phyloP scores from a whole-genome alignment of 2,888 invertebrate genomes.

The Odontocerum albicorne region DNA sequence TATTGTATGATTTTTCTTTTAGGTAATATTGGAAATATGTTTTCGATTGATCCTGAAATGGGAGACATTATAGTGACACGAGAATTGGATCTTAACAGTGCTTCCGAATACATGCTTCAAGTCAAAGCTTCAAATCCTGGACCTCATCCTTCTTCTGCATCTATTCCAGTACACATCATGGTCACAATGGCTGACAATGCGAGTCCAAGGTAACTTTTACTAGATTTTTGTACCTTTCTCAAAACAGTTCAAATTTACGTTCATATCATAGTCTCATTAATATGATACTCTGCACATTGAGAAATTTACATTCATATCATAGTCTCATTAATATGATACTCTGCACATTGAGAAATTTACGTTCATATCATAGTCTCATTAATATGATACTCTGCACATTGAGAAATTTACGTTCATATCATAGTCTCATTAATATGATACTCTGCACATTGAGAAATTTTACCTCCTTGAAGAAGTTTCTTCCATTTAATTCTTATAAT shows the following conservation, averaged over 20 bases:
- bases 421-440: background rate
- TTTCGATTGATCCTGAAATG: slow-evolving; percentile 76
- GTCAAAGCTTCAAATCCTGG: slow-evolving; percentile 84
- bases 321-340: too few species aligned
- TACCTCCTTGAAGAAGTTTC: too few species aligned
- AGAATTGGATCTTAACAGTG: slow-evolving; percentile 67
- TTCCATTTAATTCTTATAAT: too few species aligned
- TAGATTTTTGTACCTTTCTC: slow-evolving; percentile 1
- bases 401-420: background rate
- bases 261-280: too few species aligned
- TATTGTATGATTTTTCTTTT: slow-evolving; percentile 35
- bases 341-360: background rate
- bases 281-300: background rate
- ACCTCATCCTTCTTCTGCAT: slow-evolving; percentile 70
- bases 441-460: background rate
- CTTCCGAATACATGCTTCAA: slow-evolving; percentile 81
- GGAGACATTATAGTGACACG: slow-evolving; percentile 77
- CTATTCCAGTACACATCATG: slow-evolving; percentile 83
- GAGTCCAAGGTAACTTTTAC: slow-evolving; percentile 63
- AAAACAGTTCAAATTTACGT: background rate
- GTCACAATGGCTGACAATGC: slow-evolving; percentile 88
- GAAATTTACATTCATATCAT: background rate
- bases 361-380: background rate
- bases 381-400: background rate
- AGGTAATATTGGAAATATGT: slow-evolving; percentile 86